phyloP scores from a whole-genome alignment of 2,888 invertebrate species.

The Portevinia maculata region DNA sequence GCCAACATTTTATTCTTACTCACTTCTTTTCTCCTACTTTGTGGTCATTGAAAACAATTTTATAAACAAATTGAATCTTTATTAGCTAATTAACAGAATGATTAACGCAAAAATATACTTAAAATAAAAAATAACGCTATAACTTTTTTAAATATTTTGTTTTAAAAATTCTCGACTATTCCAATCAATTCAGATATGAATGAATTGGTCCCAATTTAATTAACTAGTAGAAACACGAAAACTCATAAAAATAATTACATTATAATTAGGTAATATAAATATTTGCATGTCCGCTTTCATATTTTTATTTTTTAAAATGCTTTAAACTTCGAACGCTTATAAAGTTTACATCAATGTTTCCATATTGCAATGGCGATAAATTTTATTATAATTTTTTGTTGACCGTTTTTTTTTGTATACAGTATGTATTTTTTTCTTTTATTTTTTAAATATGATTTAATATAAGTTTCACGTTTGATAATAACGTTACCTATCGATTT shows the following conservation, averaged over 20 bases:
- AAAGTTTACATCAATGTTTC: slow-evolving; percentile 70
- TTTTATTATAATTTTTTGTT: slow-evolving; percentile 55
- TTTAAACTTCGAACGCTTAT: slow-evolving; percentile 57
- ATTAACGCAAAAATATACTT: not conserved
- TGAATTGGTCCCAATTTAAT: slow-evolving; percentile 79
- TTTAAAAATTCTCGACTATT: slow-evolving; percentile 72
- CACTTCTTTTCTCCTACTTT: slow-evolving; percentile 5
- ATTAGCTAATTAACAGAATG: slow-evolving; percentile 2
- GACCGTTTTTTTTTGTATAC: slow-evolving; percentile 54
- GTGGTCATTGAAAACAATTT: slow-evolving; percentile 1
- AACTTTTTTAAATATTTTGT: slow-evolving; percentile 13
- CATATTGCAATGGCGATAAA: slow-evolving; percentile 47
- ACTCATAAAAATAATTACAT: slow-evolving; percentile 50
- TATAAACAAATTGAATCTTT: not conserved
- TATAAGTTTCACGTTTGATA: slow-evolving; percentile 71
- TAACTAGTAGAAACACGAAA: slow-evolving; percentile 68
- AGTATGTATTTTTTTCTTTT: slow-evolving; percentile 67
- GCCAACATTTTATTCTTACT: slow-evolving; percentile 71
- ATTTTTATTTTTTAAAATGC: slow-evolving; percentile 76
- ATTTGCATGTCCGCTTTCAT: slow-evolving; percentile 37
- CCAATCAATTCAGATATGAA: slow-evolving; percentile 79
- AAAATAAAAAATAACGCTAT: slow-evolving; percentile 5
- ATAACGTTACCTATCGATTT: slow-evolving; percentile 63
- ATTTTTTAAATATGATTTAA: slow-evolving; percentile 68
- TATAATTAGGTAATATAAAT: too few relatives aligned